phyloP scores from a whole-genome alignment of 2,797 vertebrate species.

The Galago senegalensis region DNA sequence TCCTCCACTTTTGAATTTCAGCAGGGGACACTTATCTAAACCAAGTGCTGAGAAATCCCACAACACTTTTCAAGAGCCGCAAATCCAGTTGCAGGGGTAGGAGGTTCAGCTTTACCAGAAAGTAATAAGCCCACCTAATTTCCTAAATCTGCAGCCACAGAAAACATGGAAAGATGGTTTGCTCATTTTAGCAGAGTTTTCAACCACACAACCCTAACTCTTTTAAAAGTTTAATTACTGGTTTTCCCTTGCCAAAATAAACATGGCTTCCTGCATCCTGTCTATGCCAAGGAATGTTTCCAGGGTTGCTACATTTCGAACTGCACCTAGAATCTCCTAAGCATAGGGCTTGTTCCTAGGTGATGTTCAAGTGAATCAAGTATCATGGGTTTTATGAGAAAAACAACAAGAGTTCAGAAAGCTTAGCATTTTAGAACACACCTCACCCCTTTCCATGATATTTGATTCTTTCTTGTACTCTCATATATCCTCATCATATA shows the following conservation, averaged over 20 bases:
- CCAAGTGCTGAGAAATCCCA: constrained; percentile 59
- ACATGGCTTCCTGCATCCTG: constrained; percentile 66
- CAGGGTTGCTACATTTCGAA: constrained; percentile 66
- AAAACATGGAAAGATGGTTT: constrained; percentile 81
- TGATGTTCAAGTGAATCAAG: constrained; percentile 60
- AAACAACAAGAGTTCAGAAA: constrained; percentile 43
- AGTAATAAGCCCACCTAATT: constrained; percentile 69
- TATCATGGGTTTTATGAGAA: neutral
- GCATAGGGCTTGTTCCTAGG: constrained; percentile 13
- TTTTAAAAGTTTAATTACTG: constrained; percentile 81
- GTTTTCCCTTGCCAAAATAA: constrained; percentile 79
- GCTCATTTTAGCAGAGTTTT: constrained; percentile 79
- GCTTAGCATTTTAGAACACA: neutral
- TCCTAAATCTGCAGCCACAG: constrained; percentile 73
- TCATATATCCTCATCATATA: neutral
- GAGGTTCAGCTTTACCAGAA: constrained; percentile 68
- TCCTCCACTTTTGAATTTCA: constrained; percentile 56
- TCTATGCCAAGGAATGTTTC: constrained; percentile 64
- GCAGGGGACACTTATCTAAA: constrained; percentile 48
- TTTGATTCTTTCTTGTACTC: neutral
- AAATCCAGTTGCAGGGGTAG: constrained; percentile 44
- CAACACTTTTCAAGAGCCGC: constrained; percentile 49
- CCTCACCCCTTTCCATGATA: neutral
- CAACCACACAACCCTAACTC: constrained; percentile 72
- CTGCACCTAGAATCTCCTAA: constrained; percentile 62